Evolutionary conservation across 2,888 invertebrate genomes (phyloP).

Genomic region (Acanthoscelides obtectus): DNA sequence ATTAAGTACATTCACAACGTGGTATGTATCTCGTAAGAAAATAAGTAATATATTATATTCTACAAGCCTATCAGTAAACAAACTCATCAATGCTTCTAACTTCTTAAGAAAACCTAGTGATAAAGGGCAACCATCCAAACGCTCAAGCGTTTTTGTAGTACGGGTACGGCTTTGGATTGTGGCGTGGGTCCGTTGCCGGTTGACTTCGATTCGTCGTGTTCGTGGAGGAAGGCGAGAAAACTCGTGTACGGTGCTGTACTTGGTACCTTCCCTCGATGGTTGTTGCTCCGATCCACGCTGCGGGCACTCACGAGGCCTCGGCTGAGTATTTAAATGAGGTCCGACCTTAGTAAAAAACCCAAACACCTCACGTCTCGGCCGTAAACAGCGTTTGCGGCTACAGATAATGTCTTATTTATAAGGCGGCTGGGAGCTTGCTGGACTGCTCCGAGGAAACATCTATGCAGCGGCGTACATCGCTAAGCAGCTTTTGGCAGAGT

Average conservation of each 20-base stretch:
- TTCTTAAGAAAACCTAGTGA: too few relatives aligned
- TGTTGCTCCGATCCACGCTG: neutral
- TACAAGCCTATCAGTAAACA: too few relatives aligned
- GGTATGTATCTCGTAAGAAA: too few relatives aligned
- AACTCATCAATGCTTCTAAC: too few relatives aligned
- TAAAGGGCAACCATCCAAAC: too few relatives aligned
- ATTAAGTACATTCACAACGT: too few relatives aligned
- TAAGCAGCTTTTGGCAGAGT: too few relatives aligned
- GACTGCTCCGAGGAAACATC: neutral
- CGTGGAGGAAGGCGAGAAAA: constrained; percentile 10
- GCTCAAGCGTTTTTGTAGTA: too few relatives aligned
- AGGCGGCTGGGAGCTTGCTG: constrained; percentile 23
- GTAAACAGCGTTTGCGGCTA: constrained; percentile 24
- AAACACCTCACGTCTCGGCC: constrained; percentile 35
- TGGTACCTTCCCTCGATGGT: neutral
- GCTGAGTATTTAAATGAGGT: constrained; percentile 36
- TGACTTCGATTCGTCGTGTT: constrained; percentile 18
- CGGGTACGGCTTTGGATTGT: too few relatives aligned
- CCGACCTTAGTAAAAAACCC: constrained; percentile 31
- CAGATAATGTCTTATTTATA: constrained; percentile 47
- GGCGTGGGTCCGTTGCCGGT: too few relatives aligned
- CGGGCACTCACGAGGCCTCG: neutral
- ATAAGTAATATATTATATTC: too few relatives aligned
- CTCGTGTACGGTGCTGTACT: constrained; percentile 4
- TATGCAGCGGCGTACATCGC: neutral